These are phyloP conservation scores for Agrilus mali DNA, from an alignment of 2,888 invertebrate genomes.

Conservation along the genomic window DNA sequence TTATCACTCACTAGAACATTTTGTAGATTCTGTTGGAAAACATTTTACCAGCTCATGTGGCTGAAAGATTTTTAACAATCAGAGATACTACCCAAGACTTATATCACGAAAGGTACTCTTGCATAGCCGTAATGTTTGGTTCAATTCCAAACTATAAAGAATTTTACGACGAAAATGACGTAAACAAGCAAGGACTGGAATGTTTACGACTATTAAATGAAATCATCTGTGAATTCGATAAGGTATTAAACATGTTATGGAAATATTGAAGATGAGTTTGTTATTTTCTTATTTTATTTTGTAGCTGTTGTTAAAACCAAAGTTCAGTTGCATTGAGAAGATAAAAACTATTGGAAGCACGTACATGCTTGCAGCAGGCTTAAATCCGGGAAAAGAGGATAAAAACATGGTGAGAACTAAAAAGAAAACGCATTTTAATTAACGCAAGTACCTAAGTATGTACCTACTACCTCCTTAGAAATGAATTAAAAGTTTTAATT, in stretches of 20 bases:
- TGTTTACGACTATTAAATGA: constrained; percentile 89
- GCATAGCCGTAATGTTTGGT: constrained; percentile 96
- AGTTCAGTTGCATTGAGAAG: constrained; percentile 93
- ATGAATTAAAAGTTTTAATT: no score
- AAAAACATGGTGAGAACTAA: constrained; percentile 45
- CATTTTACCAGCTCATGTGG: constrained; percentile 92
- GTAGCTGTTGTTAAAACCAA: constrained; percentile 79
- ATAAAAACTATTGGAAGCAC: constrained; percentile 98
- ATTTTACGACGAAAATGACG: constrained; percentile 93
- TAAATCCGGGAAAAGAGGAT: constrained; percentile 78
- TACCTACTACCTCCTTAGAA: no score
- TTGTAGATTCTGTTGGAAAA: constrained; percentile 81
- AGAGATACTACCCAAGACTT: constrained; percentile 66
- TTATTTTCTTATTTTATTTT: constrained; percentile 17
- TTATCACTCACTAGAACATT: constrained; percentile 4
- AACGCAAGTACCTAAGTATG: not conserved
- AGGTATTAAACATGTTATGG: constrained; percentile 42
- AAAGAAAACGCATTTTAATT: constrained; percentile 3
- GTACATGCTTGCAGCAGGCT: constrained; percentile 94
- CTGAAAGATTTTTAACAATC: constrained; percentile 78
- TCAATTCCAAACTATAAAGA: constrained; percentile 97
- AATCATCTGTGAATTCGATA: constrained; percentile 97
- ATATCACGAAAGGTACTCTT: constrained; percentile 87
- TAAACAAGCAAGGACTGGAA: constrained; percentile 90
- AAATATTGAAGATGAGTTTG: no score